Base-by-base conservation (phyloP, 2,888 invertebrate species). In the Formica aserva region DNA sequence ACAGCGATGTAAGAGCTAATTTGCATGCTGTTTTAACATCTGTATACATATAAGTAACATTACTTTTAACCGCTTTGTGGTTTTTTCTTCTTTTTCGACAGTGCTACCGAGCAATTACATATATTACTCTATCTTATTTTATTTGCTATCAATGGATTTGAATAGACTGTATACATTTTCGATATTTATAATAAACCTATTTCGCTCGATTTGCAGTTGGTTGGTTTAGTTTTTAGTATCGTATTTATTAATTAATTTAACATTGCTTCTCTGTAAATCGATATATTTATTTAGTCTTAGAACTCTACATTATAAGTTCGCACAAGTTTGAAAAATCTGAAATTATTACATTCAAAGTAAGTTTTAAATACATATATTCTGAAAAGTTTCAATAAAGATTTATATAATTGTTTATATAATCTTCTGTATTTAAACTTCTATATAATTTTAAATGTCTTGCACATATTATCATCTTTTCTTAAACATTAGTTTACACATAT, bases 1-100 rank as follows among this genome's bases (percentile, higher is more conserved):
- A 94, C 83, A 83, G 38, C n/a, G 82, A 82, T 81, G 60, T 62
- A 74, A 87, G 18, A 62, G 18, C 13, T 80, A 82, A 81, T 45
- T 76, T 80, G 81, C 81, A 82, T 82, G 76, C 29, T 41, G n/a
- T 38, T 63, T 63, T 81, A 63, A 48, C 35, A 78, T 78, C 41
- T 57, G 18, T 71, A 60, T n/a, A 45, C 38, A 52, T 62, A 84
- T 71, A 77, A 55, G 26, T 76, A 75, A 85, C 60, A 66, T 38
- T 71, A 67, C 26, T 74, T 52, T 55, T 77, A 85, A 81, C 11
- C n/a, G 45, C 55, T 71, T 78, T 45, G 45, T 45, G 63, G 35
- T 29, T 29, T 29, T 60, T 60, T 75, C 13, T 48, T 63, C 41
- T 72, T 60, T 71, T 18, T 60, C 38, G 18, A 45, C 26, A 71